A percentile compares a stretch with the other conserved stretches of the same genome.
Conservation (phyloP, 92 coral and sea anemone species). For the Desmophyllum pertusum region DNA sequence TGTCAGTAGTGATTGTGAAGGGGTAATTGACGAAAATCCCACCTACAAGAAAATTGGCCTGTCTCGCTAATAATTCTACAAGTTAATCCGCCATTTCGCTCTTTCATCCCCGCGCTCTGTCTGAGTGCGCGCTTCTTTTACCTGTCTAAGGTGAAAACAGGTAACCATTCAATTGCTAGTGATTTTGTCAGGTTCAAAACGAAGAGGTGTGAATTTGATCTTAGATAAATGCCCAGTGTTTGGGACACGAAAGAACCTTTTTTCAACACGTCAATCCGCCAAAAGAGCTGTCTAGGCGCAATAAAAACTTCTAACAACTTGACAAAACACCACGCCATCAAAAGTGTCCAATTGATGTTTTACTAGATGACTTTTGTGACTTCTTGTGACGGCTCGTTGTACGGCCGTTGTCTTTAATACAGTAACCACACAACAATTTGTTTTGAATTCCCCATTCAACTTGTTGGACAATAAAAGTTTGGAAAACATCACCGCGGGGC, state of each 20-base stretch:
- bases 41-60: slow-evolving; percentile 46
- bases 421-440: slow-evolving; percentile 56
- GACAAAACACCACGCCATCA: slow-evolving; percentile 87
- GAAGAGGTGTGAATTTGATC: slow-evolving; percentile 89
- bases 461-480: slow-evolving; percentile 82
- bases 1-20: slow-evolving; percentile 71
- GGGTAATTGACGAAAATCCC: slow-evolving; percentile 69
- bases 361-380: slow-evolving; percentile 64
- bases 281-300: slow-evolving; percentile 81
- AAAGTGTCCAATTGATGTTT: slow-evolving; percentile 87
- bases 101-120: slow-evolving; percentile 28
- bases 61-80: slow-evolving; percentile 42
- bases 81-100: slow-evolving; percentile 26
- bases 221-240: slow-evolving; percentile 76
- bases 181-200: slow-evolving; percentile 76
- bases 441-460: slow-evolving; percentile 55
- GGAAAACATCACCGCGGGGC: slow-evolving; percentile 91
- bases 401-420: slow-evolving; percentile 57
- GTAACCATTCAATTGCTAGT: slow-evolving; percentile 40
- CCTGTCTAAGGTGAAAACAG: slow-evolving; percentile 58
- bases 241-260: slow-evolving; percentile 73
- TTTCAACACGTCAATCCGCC: slow-evolving; percentile 96
- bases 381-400: slow-evolving; percentile 71
- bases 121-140: slow-evolving; percentile 51
- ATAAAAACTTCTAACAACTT: slow-evolving; percentile 71